phyloP scores from a whole-genome alignment of 2,888 invertebrate species.

The Helobdella robusta region DNA sequence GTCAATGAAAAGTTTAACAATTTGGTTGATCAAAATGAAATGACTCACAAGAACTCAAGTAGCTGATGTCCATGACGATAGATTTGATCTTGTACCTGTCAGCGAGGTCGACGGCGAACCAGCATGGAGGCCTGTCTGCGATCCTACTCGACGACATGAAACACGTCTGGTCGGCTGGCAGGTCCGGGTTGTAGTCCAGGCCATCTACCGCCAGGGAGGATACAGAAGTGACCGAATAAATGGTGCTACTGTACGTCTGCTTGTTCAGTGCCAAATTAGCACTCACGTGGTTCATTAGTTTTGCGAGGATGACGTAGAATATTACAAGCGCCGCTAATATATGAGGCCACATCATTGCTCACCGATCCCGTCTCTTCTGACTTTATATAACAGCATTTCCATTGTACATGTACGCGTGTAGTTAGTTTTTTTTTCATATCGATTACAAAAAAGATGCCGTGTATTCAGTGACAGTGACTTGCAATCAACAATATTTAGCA shows the following conservation, averaged over 20 bases:
- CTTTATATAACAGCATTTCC: too few species aligned
- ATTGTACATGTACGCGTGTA: too few species aligned
- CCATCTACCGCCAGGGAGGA: conserved; percentile 9
- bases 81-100: background rate
- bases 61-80: background rate
- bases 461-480: too few species aligned
- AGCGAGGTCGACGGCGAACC: conserved; percentile 13
- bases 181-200: background rate
- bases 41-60: background rate
- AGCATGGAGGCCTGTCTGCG: background rate
- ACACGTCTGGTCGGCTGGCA: background rate
- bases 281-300: too few species aligned
- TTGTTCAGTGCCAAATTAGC: background rate
- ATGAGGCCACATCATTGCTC: too few species aligned
- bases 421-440: too few species aligned
- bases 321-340: background rate
- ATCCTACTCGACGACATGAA: conserved; percentile 11
- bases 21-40: background rate
- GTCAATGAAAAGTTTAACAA: too few species aligned
- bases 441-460: too few species aligned
- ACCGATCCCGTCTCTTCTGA: too few species aligned
- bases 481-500: too few species aligned
- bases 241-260: background rate
- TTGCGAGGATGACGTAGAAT: background rate
- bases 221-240: background rate